Base-by-base conservation (phyloP, 2,797 vertebrate species). In the Spinibarbus caldwelli region DNA sequence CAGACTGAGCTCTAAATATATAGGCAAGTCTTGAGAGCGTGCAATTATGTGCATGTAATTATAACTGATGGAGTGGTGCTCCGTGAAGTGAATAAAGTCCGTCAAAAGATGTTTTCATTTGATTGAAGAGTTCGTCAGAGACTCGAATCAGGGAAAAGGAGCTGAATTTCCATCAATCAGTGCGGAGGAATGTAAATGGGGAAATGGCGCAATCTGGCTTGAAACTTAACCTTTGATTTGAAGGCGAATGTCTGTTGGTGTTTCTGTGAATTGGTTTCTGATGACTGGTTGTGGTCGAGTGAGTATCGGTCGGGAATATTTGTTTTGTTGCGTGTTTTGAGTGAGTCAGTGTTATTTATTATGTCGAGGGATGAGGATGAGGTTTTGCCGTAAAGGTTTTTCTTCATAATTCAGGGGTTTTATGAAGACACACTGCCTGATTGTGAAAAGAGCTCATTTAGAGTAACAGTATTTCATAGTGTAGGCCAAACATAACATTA, bases 41-140 rank as follows among this genome's bases (percentile, higher is more conserved):
- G 45, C 82, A 84, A 57, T 77, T 84, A 77, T 41, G n/a, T 54
- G 47, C 73, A 54, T 83, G 26, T 68, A 84, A 84, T 84, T 84
- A 78, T 77, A 77, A 84, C 47, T 68, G 82, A 84, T 77, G 59
- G 75, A 84, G 73, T 54, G 82, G 12, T 52, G 72, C 59, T 41
- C 6, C n/a, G 45, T 68, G 72, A 38, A 21, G n/a, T 81, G 79
- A 71, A 68, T 57, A 67, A 52, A 67, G 81, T 83, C 70, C 41
- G 29, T 83, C 62, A 68, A 54, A 84, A 49, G 72, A 84, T 54
- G 82, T 84, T 68, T 77, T 84, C 62, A 66, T 54, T 84, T 84
- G 59, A 77, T 84, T 84, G 62, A 84, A 84, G 82, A 52, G 82
- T 76, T 57, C 3, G 43, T 76, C 41, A 66, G 57, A 66, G 59